Conservation (phyloP, 2,888 invertebrate species). For the Melanostoma mellinum region DNA sequence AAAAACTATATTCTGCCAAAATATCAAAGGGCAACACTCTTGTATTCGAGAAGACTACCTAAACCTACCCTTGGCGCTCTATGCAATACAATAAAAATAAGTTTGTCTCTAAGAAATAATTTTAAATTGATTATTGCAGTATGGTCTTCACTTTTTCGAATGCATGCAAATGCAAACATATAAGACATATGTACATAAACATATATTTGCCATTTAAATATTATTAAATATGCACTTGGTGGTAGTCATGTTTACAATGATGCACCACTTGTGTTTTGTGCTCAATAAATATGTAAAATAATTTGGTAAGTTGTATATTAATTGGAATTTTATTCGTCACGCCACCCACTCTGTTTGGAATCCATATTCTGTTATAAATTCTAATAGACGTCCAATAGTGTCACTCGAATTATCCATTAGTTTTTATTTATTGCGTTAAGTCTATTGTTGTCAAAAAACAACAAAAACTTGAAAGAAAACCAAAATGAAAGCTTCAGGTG, state of each 20-base stretch:
- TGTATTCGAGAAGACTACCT: neutral
- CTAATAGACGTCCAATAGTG: conserved; percentile 67
- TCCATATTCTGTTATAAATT: conserved; percentile 64
- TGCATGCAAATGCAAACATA: conserved; percentile 13
- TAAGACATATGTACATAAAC: too few relatives aligned
- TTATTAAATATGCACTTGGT: conserved; percentile 34
- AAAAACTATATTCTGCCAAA: neutral
- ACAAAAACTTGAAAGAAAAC: conserved; percentile 37
- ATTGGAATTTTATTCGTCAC: conserved; percentile 34
- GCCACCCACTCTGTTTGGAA: conserved; percentile 46
- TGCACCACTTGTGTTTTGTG: conserved; percentile 2
- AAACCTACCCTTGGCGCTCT: neutral
- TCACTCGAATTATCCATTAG: conserved; percentile 65
- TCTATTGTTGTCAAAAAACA: conserved; percentile 16
- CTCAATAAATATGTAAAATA: conserved; percentile 5
- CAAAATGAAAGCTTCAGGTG: conserved; percentile 42
- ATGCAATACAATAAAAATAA: conserved; percentile 39
- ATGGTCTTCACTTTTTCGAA: conserved; percentile 48
- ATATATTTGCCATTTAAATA: conserved; percentile 51
- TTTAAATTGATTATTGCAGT: conserved; percentile 52
- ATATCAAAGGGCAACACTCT: conserved; percentile 34
- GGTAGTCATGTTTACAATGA: conserved; percentile 43
- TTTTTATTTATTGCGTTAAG: conserved; percentile 41
- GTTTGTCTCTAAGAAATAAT: conserved; percentile 35
- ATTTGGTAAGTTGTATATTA: conserved; percentile 2